A percentile compares a stretch with the other conserved stretches of the same genome.
Conservation (phyloP, 2,113 vertebrate genomes). For the Seriola dumerili region DNA sequence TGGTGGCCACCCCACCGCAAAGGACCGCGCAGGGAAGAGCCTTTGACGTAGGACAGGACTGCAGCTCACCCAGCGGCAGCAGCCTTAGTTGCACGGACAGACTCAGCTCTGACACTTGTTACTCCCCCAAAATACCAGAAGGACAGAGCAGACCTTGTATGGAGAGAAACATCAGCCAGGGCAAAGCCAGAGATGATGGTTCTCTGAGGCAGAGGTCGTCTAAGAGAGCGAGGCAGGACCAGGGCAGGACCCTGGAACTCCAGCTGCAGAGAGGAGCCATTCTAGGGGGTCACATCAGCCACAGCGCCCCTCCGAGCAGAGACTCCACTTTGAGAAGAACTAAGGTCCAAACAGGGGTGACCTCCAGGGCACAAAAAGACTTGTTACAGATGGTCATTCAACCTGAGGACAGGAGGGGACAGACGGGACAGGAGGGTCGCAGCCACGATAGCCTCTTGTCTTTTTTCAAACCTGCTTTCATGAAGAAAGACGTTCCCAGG, state of each 20-base stretch:
- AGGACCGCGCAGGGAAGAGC: conserved; percentile 55
- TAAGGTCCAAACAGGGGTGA: conserved; percentile 45
- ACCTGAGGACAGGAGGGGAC: conserved; percentile 47
- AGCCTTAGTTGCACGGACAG: conserved; percentile 62
- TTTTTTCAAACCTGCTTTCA: conserved; percentile 82
- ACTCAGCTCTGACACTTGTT: conserved; percentile 42
- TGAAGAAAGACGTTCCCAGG: conserved; percentile 81
- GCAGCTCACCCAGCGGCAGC: conserved; percentile 67
- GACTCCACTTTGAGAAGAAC: conserved; percentile 79
- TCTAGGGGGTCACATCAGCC: conserved; percentile 60
- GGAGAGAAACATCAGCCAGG: conserved; percentile 61
- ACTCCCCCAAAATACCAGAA: conserved; percentile 67
- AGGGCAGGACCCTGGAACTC: conserved; percentile 71
- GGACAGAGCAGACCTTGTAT: conserved; percentile 70
- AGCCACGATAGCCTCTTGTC: conserved; percentile 82
- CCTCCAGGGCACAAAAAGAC: conserved; percentile 55
- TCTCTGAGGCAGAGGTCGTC: conserved; percentile 77
- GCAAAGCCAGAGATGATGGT: conserved; percentile 71
- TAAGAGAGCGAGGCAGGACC: conserved; percentile 74
- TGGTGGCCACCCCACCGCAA: conserved; percentile 78
- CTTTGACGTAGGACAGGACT: conserved; percentile 58
- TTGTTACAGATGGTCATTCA: conserved; percentile 49
- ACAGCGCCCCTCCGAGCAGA: conserved; percentile 76
- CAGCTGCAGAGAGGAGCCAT: conserved; percentile 66
- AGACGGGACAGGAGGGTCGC: conserved; percentile 65